Percentiles rank a stretch among this genome's conserved stretches.
phyloP scores from a whole-genome alignment of 1,140 invertebrate genomes.

The Metopolophium dirhodum region DNA sequence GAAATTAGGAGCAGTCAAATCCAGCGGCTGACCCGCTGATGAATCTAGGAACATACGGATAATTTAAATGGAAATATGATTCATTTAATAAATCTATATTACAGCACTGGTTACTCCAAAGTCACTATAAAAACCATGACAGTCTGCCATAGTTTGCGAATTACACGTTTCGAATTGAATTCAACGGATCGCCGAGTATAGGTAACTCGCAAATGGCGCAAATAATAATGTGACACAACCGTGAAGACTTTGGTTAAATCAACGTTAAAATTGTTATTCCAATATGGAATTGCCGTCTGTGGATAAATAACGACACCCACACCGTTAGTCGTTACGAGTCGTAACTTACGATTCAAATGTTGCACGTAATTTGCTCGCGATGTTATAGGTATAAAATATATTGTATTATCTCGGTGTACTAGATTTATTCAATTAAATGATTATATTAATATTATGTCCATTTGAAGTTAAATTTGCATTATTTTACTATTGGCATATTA shows the following conservation, averaged over 20 bases:
- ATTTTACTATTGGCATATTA: not conserved
- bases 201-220: not conserved
- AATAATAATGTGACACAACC: not conserved
- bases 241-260: not conserved
- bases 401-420: not conserved
- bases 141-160: too few relatives aligned
- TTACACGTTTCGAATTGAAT: not conserved
- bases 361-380: not conserved
- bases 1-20: too few relatives aligned
- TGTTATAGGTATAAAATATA: not conserved
- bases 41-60: too few relatives aligned
- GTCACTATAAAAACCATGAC: too few relatives aligned
- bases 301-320: not conserved
- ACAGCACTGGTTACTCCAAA: too few relatives aligned
- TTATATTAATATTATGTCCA: not conserved
- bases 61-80: too few relatives aligned
- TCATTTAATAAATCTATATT: too few relatives aligned
- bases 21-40: too few relatives aligned
- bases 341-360: not conserved
- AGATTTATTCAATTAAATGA: not conserved
- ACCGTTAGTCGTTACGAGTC: not conserved
- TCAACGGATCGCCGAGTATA: not conserved
- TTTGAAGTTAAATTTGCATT: not conserved
- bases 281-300: not conserved
- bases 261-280: not conserved